Conservation (phyloP, 2,113 vertebrate genomes). For the Pimephales promelas region DNA sequence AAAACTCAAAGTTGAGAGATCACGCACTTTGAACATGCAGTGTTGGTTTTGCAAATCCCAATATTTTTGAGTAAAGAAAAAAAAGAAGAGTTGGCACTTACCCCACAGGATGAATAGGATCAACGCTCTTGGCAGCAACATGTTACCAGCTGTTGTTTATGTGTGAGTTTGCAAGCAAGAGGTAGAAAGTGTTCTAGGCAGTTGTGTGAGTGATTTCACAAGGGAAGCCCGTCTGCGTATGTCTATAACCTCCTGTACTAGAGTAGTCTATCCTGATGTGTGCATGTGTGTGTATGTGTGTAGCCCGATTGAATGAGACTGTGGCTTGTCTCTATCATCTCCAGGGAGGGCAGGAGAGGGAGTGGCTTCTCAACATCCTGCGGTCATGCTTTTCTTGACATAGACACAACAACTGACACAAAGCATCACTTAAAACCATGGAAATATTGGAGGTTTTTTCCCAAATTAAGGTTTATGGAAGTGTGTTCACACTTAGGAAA, state of each 20-base stretch:
- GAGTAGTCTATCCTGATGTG: background rate
- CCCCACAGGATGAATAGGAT: conserved; percentile 65
- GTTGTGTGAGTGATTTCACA: conserved; percentile 22
- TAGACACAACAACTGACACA: background rate
- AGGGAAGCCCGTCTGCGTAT: conserved; percentile 30
- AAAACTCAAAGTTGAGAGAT: background rate
- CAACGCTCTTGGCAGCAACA: conserved; percentile 63
- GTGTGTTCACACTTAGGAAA: background rate
- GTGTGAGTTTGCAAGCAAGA: conserved; percentile 42
- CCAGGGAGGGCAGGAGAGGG: background rate
- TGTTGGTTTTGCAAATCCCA: background rate
- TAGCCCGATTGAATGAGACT: conserved; percentile 20
- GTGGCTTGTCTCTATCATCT: background rate
- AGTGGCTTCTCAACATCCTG: conserved; percentile 28
- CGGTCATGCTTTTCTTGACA: background rate
- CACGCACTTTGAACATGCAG: background rate
- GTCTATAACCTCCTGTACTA: background rate
- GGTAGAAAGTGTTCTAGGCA: background rate
- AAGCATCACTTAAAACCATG: background rate
- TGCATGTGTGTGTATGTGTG: conserved; percentile 4
- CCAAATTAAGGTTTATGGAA: background rate
- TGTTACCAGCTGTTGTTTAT: conserved; percentile 61
- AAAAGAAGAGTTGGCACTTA: conserved; percentile 62
- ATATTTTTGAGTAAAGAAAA: background rate
- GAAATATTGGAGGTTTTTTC: background rate